phyloP scores from a whole-genome alignment of 2,113 vertebrate genomes.

The Pontoporia blainvillei region DNA sequence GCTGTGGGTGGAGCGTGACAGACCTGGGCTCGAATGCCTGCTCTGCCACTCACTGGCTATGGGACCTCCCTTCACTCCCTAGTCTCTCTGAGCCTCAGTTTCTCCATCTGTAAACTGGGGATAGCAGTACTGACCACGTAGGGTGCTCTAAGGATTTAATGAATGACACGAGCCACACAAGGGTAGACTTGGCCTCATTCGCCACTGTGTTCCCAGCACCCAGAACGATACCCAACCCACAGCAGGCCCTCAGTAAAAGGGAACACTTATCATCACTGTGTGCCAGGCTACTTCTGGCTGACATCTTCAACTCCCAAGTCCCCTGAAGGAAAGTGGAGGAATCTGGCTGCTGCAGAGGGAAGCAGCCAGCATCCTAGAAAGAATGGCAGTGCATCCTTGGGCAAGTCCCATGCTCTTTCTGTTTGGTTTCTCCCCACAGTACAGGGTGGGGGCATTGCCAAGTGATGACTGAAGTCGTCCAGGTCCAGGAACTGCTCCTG shows the following conservation, averaged over 20 bases:
- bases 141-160: not conserved
- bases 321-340: not conserved
- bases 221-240: not conserved
- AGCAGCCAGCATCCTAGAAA: not conserved
- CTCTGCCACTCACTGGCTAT: not conserved
- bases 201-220: not conserved
- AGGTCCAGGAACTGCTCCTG: not conserved
- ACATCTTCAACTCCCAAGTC: not conserved
- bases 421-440: not conserved
- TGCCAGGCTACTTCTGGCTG: not conserved
- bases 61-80: not conserved
- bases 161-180: rapidly evolving
- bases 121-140: not conserved
- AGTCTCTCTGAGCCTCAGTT: not conserved
- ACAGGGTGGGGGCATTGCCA: not conserved
- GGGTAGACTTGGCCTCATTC: not conserved
- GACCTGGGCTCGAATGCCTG: not conserved
- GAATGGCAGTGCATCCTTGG: not conserved
- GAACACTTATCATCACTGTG: not conserved
- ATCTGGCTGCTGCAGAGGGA: not conserved
- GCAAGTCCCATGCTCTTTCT: not conserved
- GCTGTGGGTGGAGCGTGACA: not conserved
- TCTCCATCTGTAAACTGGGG: not conserved
- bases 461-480: not conserved
- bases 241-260: not conserved